phyloP scores from a whole-genome alignment of 2,797 vertebrate species.

The Gallinago stenura region DNA sequence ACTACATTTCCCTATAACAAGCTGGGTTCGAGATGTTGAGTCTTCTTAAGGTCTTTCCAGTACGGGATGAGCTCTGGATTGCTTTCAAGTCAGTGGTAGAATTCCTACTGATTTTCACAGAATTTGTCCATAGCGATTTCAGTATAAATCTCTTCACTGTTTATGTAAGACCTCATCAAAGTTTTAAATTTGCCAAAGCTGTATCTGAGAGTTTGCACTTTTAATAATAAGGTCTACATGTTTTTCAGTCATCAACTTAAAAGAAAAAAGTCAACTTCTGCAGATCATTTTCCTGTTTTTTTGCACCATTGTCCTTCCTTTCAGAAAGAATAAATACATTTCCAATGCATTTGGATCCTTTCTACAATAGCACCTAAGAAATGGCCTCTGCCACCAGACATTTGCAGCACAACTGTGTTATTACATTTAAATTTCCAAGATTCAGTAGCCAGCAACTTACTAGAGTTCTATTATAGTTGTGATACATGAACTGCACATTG shows the following conservation, averaged over 20 bases:
- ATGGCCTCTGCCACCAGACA: conserved; percentile 37
- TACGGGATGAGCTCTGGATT: neutral
- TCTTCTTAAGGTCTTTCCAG: neutral
- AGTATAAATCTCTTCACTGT: neutral
- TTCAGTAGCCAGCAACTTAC: conserved; percentile 48
- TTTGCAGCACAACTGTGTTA: conserved; percentile 48
- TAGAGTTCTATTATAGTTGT: conserved; percentile 61
- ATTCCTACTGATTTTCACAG: neutral
- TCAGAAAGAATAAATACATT: conserved; percentile 47
- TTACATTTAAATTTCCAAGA: conserved; percentile 60
- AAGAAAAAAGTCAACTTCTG: neutral
- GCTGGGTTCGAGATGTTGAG: neutral
- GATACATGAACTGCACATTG: conserved; percentile 65
- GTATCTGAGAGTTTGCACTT: neutral
- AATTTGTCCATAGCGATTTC: neutral
- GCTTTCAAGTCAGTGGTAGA: neutral
- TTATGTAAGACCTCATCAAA: neutral
- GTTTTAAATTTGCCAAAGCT: neutral
- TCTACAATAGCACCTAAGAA: conserved; percentile 9
- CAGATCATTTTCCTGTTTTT: neutral
- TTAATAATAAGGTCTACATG: neutral
- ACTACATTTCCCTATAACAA: neutral
- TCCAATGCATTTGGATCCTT: neutral
- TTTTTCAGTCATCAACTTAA: neutral
- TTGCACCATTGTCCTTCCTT: neutral